Conservation (phyloP, 2,888 invertebrate genomes). For the Gnatocerus cornutus region DNA sequence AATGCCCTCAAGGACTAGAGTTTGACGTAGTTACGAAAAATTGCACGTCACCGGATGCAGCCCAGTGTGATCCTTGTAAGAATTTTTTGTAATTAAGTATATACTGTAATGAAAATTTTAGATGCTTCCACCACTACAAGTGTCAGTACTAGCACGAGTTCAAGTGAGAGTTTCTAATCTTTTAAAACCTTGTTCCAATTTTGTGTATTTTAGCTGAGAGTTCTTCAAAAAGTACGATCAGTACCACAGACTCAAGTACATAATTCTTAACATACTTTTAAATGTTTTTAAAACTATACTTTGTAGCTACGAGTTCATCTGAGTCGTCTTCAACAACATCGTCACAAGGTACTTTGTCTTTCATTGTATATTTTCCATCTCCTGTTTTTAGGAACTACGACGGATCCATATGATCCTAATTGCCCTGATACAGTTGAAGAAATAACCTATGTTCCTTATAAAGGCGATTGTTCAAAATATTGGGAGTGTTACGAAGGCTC, state of each 20-base stretch:
- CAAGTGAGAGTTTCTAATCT: no score
- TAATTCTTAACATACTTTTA: no score
- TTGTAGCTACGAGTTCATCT: no score
- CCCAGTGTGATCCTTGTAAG: conserved; percentile 33
- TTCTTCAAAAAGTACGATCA: no score
- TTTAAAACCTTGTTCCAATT: no score
- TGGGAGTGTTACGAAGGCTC: conserved; percentile 41
- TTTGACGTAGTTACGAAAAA: conserved; percentile 15
- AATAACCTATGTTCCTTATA: conserved; percentile 7
- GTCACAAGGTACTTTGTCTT: neutral
- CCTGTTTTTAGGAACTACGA: no score
- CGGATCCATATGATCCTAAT: neutral
- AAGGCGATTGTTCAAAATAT: conserved; percentile 40
- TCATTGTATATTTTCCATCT: no score
- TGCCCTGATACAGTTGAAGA: neutral
- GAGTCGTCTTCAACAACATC: neutral
- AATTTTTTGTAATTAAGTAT: neutral
- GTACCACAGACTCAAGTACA: no score
- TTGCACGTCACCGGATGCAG: conserved; percentile 16
- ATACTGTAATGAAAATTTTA: neutral
- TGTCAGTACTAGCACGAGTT: neutral
- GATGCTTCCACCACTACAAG: neutral
- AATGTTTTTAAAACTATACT: no score
- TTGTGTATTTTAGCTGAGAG: no score
- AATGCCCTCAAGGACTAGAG: conserved; percentile 31